These are phyloP conservation scores for Gymnogyps californianus DNA, from an alignment of 2,113 vertebrate genomes.

Conservation along the genomic window DNA sequence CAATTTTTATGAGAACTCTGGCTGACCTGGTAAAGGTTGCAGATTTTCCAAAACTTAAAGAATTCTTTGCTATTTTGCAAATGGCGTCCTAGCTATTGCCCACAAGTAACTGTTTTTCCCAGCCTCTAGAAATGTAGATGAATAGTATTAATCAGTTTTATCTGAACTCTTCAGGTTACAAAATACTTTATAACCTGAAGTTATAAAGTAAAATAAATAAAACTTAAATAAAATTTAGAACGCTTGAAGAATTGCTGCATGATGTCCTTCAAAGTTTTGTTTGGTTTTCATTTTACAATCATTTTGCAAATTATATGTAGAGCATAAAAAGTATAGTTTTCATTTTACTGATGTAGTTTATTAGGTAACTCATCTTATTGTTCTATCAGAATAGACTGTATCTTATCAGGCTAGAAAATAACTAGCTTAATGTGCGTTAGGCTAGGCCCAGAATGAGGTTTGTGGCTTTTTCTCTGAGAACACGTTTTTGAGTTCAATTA, in stretches of 20 bases:
- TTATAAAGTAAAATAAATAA: not conserved
- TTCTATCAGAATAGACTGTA: not conserved
- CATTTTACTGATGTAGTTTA: not conserved
- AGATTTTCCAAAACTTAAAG: constrained; percentile 30
- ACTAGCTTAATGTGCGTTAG: not conserved
- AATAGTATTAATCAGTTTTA: not conserved
- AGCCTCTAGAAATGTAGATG: not conserved
- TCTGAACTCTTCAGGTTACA: not conserved
- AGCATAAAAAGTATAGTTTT: not conserved
- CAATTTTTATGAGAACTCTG: constrained; percentile 19
- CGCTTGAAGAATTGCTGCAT: no score
- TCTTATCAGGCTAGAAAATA: not conserved
- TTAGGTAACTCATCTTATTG: not conserved
- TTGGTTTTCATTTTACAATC: not conserved
- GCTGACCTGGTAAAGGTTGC: constrained; percentile 12
- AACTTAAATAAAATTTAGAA: no score
- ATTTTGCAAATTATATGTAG: not conserved
- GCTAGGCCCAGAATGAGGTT: not conserved
- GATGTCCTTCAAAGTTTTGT: not conserved
- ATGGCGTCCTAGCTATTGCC: not conserved
- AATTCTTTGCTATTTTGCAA: constrained; percentile 13
- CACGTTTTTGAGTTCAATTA: not conserved
- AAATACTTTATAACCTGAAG: not conserved
- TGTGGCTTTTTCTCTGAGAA: not conserved
- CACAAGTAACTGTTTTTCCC: not conserved